These are phyloP conservation scores for Synanthedon vespiformis DNA, from an alignment of 2,888 invertebrate genomes.

Conservation along the genomic window DNA sequence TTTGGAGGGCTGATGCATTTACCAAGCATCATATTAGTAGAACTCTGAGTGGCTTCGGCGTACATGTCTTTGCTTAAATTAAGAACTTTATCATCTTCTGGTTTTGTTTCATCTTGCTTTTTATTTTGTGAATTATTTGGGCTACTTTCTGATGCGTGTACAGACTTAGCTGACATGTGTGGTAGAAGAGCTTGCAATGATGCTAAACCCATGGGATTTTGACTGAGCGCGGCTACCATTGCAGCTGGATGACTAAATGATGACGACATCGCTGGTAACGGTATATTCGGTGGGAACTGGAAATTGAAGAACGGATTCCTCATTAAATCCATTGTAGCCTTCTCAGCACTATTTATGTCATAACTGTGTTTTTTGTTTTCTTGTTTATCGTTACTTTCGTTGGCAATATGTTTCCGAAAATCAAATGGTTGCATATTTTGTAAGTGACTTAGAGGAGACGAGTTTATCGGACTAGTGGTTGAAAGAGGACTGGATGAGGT, in stretches of 20 bases:
- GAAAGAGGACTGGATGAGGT: constrained; percentile 61
- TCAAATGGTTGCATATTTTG: constrained; percentile 98
- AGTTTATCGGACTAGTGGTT: constrained; percentile 72
- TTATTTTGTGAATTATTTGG: constrained; percentile 28
- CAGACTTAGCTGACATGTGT: constrained; percentile 68
- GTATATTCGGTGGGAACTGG: constrained; percentile 69
- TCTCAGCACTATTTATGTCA: constrained; percentile 41
- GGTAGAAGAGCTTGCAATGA: constrained; percentile 74
- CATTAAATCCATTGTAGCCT: constrained; percentile 72
- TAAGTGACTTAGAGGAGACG: constrained; percentile 86
- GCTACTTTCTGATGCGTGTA: constrained; percentile 51
- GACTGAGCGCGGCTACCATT: constrained; percentile 73
- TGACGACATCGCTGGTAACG: constrained; percentile 69
- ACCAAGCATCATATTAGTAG: constrained; percentile 65
- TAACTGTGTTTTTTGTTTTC: constrained; percentile 59
- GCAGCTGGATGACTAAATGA: constrained; percentile 73
- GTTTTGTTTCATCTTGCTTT: constrained; percentile 38
- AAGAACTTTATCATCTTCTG: constrained; percentile 54
- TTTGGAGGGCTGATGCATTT: constrained; percentile 82
- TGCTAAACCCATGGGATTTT: constrained; percentile 72
- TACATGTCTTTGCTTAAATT: constrained; percentile 63
- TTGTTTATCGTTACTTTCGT: constrained; percentile 45
- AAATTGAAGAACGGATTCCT: constrained; percentile 75
- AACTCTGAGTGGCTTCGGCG: constrained; percentile 41
- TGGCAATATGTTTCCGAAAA: constrained; percentile 76